Evolutionary conservation across 2,797 vertebrate genomes (phyloP).

Genomic region (Oryzias dopingdopingensis): DNA sequence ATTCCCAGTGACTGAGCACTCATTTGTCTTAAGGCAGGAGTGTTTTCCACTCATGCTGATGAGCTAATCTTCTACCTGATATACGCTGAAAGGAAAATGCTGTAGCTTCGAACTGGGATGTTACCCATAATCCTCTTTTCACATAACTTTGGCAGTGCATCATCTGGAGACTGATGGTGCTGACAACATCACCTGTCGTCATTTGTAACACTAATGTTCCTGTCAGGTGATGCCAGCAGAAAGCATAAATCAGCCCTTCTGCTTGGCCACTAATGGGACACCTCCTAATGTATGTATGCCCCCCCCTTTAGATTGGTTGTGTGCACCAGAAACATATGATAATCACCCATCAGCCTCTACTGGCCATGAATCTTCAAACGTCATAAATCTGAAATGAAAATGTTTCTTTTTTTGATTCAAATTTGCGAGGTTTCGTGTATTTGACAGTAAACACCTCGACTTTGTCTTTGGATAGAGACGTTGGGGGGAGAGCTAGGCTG

Average conservation of each 20-base stretch:
- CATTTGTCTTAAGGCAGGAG: slow-evolving; percentile 51
- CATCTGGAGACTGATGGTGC: slow-evolving; percentile 68
- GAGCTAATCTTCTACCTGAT: slow-evolving; percentile 55
- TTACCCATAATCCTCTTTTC: slow-evolving; percentile 58
- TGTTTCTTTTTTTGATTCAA: slow-evolving; percentile 32
- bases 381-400: slow-evolving; percentile 53
- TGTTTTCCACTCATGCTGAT: slow-evolving; percentile 56
- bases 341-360: slow-evolving; percentile 54
- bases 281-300: slow-evolving; percentile 71
- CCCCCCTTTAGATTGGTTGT: slow-evolving; percentile 36
- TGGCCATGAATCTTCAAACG: slow-evolving; percentile 64
- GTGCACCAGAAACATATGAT: slow-evolving; percentile 66
- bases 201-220: slow-evolving; percentile 76
- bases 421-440: slow-evolving; percentile 11
- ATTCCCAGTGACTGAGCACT: slow-evolving; percentile 60
- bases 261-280: slow-evolving; percentile 65
- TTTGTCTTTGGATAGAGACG: not conserved
- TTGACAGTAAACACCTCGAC: not conserved
- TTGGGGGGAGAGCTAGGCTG: not conserved
- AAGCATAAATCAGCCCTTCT: slow-evolving; percentile 68
- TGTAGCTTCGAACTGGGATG: slow-evolving; percentile 29
- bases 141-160: slow-evolving; percentile 58
- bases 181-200: slow-evolving; percentile 72
- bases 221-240: slow-evolving; percentile 68
- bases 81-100: slow-evolving; percentile 27